These are phyloP conservation scores for Lepus oiostolus DNA, from an alignment of 2,797 vertebrate genomes.

Conservation along the genomic window DNA sequence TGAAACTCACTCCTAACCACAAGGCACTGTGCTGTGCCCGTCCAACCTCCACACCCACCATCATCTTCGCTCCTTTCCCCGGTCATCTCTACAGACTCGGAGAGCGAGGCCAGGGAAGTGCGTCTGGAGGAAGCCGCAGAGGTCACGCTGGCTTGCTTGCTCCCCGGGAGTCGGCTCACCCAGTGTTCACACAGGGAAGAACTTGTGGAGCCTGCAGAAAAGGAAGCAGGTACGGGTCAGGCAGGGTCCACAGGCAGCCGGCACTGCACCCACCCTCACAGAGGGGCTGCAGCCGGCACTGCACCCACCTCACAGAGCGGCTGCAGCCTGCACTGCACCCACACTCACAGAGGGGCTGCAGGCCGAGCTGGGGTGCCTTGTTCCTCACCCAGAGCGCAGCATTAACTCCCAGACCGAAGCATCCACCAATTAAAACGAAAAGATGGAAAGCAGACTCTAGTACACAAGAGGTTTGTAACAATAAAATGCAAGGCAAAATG, in stretches of 20 bases:
- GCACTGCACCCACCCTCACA: rapidly evolving
- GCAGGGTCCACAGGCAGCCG: rapidly evolving
- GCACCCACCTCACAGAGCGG: no score
- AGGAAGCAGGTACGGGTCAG: background rate
- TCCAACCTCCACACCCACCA: constrained; percentile 88
- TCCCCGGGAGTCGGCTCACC: constrained; percentile 97
- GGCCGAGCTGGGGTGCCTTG: background rate
- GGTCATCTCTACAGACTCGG: constrained; percentile 96
- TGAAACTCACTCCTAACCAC: background rate
- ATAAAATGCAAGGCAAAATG: background rate
- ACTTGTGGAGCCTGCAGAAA: constrained; percentile 96
- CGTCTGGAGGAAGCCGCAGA: constrained; percentile 97
- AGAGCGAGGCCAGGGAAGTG: constrained; percentile 96
- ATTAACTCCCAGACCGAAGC: rapidly evolving
- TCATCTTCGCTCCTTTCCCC: constrained; percentile 97
- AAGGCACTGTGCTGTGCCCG: background rate
- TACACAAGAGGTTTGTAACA: rapidly evolving
- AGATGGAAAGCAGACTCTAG: rapidly evolving
- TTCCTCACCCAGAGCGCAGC: background rate
- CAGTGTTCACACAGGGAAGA: constrained; percentile 99
- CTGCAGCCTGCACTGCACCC: no score
- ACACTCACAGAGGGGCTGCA: no score
- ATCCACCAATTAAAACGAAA: background rate
- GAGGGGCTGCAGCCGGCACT: no score
- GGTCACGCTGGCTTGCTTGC: constrained; percentile 96